Evolutionary conservation across 1,140 invertebrate genomes (phyloP), one percentile per base, ranked within the genome.

Genomic region (Drosophila sproati): DNA sequence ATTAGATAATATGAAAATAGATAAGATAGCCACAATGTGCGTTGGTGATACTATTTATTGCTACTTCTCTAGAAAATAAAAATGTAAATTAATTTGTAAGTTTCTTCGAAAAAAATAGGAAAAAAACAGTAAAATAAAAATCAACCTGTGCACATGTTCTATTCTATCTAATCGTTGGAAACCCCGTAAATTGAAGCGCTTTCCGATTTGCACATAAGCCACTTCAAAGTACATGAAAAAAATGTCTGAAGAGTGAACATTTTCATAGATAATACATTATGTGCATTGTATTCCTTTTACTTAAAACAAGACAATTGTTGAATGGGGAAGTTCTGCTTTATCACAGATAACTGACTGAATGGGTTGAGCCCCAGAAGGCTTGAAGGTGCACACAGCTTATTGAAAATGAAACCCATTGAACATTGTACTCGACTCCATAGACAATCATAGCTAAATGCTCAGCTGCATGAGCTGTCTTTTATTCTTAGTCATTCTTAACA

Each of bases 141-240:
- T 20, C 31, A 56, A 35, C 54, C 39, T 54, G 52, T 61, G 5
- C 82, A 73, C 82, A 82, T 87, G 71, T 54, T 87, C 64, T 55
- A 39, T 60, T 67, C 68, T 87, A 86, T 86, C 82, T 86, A 82
- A 86, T 86, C 82, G 48, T 52, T 34, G 10, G 56, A 29, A 64
- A 72, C 37, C 32, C 47, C 59, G 37, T 72, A 56, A 47, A 55
- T 67, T 79, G 63, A 68, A 86, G 82, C 76, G 83, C 39, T 52
- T 41, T 47, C 43, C 43, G 52, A 41, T 10, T 35, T 43, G 6
- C 41, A 8, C 28, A 39, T 34, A 20, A 20, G 50, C 34, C 82
- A 86, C 81, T 85, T 86, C 48, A 85, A 28, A 39, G 20, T 12
- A 31, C 34, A 50, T 66, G 77, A 66, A 37, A 77, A 69, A 60